Evolutionary conservation across 2,888 invertebrate species (phyloP).

Genomic region (Morpho achilles): DNA sequence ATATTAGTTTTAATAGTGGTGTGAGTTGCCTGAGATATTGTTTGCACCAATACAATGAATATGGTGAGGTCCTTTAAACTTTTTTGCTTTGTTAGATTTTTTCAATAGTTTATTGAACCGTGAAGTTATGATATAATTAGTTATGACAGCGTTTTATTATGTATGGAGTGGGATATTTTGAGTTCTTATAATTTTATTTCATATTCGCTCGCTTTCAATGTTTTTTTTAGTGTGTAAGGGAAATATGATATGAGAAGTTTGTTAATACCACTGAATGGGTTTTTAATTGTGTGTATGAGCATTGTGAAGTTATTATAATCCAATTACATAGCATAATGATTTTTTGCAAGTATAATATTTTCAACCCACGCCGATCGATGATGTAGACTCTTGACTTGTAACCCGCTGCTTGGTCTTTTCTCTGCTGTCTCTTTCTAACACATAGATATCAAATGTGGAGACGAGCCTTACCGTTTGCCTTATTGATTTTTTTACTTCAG

Average conservation of each 20-base stretch:
- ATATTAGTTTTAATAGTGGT: conserved; percentile 51
- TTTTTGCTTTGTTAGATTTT: conserved; percentile 47
- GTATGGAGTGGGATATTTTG: conserved; percentile 28
- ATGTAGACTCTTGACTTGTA: conserved; percentile 70
- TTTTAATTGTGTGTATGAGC: conserved; percentile 19
- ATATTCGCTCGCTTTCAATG: neutral
- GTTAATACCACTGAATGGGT: conserved; percentile 22
- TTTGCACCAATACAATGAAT: conserved; percentile 69
- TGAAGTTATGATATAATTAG: conserved; percentile 77
- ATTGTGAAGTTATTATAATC: conserved; percentile 37
- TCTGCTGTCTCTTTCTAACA: conserved; percentile 58
- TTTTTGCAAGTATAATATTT: conserved; percentile 24
- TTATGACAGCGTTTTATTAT: conserved; percentile 72
- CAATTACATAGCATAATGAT: conserved; percentile 25
- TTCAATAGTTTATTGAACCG: conserved; percentile 58
- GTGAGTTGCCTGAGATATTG: conserved; percentile 40
- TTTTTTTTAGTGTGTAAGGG: conserved; percentile 31
- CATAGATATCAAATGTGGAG: conserved; percentile 51
- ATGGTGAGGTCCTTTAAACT: conserved; percentile 69
- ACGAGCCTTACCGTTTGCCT: conserved; percentile 64
- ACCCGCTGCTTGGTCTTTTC: conserved; percentile 52
- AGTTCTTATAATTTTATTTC: conserved; percentile 4
- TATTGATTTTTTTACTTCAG: conserved; percentile 71
- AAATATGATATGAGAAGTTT: conserved; percentile 47
- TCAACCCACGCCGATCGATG: conserved; percentile 63